Percentiles rank a stretch among this genome's conserved stretches.
Conservation (phyloP, 2,797 vertebrate species). For the Aulostomus chinensis region DNA sequence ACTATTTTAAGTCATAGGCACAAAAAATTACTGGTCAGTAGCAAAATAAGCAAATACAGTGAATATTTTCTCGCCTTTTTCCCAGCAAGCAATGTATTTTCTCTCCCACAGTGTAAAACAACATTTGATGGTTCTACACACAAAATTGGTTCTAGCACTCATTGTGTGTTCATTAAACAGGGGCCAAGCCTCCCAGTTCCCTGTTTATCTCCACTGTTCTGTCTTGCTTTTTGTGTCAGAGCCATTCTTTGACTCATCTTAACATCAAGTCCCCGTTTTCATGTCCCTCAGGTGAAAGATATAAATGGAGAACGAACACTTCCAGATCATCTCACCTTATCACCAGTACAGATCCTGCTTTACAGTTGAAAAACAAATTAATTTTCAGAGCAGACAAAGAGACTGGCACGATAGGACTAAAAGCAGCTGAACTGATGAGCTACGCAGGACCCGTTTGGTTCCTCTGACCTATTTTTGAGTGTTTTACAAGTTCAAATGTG, state of each 20-base stretch:
- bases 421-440: no score
- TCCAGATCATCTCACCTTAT: not conserved
- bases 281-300: slow-evolving; percentile 4
- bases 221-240: slow-evolving; percentile 1
- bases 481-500: not conserved
- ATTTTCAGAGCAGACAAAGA: no score
- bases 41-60: no score
- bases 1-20: no score
- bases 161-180: not conserved
- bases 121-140: slow-evolving; percentile 1
- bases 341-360: not conserved
- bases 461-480: not conserved
- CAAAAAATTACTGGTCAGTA: no score
- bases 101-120: no score
- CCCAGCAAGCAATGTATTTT: no score
- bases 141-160: not conserved
- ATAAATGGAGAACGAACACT: slow-evolving; percentile 2
- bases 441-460: no score
- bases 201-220: slow-evolving; percentile 8
- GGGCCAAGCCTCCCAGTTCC: slow-evolving; percentile 21
- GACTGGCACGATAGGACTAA: no score
- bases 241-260: slow-evolving; percentile 20
- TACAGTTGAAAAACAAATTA: not conserved
- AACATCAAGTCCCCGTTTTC: slow-evolving; percentile 1
- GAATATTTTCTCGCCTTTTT: no score